Conservation (phyloP, 2,797 vertebrate species). For the Danio jaintianensis region DNA sequence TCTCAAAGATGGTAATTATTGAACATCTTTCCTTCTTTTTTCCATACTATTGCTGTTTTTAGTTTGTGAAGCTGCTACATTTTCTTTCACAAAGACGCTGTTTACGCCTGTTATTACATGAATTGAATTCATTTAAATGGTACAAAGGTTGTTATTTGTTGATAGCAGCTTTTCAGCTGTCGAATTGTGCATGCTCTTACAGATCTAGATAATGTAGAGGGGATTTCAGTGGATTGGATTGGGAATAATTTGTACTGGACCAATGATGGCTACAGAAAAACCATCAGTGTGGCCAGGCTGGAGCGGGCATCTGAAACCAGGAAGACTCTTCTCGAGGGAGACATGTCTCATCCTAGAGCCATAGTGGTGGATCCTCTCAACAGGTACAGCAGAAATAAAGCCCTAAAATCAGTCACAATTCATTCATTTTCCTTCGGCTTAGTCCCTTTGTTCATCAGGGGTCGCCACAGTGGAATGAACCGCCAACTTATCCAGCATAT, state of each 20-base stretch:
- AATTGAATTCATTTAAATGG: neutral
- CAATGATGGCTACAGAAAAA: conserved; percentile 95
- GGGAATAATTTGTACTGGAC: conserved; percentile 99
- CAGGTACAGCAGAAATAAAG: conserved; percentile 79
- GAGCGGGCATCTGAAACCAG: conserved; percentile 91
- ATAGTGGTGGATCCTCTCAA: conserved; percentile 97
- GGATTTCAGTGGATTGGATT: conserved; percentile 98
- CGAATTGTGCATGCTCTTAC: conserved; percentile 32
- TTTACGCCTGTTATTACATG: neutral
- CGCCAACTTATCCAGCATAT: too few relatives aligned
- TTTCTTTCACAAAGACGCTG: neutral
- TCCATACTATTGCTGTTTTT: neutral
- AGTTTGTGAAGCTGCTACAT: neutral
- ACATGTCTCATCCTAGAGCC: conserved; percentile 97
- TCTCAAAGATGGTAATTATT: conserved; percentile 90
- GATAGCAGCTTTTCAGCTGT: neutral
- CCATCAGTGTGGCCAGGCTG: conserved; percentile 92
- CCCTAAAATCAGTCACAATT: neutral
- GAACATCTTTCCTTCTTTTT: neutral
- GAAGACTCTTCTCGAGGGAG: conserved; percentile 93
- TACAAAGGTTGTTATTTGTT: conserved; percentile 3
- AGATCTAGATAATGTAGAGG: conserved; percentile 98
- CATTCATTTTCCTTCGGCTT: too few relatives aligned
- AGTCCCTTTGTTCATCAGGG: too few relatives aligned
- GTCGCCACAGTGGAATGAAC: too few relatives aligned